Conservation (phyloP, 2,797 vertebrate genomes). For the Garrulus glandarius region DNA sequence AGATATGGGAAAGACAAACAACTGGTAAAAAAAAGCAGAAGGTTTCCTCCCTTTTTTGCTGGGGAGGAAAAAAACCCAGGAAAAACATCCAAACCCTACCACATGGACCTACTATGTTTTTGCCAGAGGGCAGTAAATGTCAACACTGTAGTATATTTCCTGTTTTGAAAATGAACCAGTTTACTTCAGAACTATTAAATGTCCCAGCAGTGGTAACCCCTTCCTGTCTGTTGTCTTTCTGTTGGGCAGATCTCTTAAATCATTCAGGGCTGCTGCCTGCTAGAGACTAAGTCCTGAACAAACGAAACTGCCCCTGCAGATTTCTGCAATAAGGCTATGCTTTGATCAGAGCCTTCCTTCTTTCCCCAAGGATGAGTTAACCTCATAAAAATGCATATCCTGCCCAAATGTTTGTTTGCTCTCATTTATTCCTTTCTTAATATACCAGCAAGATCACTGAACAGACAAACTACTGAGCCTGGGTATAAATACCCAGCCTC, state of each 20-base stretch:
- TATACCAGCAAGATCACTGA: background rate
- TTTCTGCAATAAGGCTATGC: background rate
- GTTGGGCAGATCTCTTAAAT: background rate
- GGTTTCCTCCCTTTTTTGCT: background rate
- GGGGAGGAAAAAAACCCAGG: background rate
- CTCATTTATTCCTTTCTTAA: conserved; percentile 27
- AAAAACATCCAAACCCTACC: background rate
- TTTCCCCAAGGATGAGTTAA: conserved; percentile 45
- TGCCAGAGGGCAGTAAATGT: conserved; percentile 32
- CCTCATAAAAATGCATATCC: conserved; percentile 51
- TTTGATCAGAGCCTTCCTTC: conserved; percentile 26
- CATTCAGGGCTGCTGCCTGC: background rate
- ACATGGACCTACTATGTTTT: background rate
- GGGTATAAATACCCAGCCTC: background rate
- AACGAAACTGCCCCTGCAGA: background rate
- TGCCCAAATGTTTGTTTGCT: conserved; percentile 42
- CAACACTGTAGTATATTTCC: conserved; percentile 28
- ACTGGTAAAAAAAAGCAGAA: background rate
- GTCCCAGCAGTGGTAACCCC: background rate
- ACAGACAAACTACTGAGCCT: background rate
- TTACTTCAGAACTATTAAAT: conserved; percentile 32
- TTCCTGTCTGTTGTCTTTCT: conserved; percentile 6
- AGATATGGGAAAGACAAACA: background rate
- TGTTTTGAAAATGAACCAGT: conserved; percentile 28
- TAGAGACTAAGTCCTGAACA: background rate